These are phyloP conservation scores for Turdus rufiventris DNA, from an alignment of 2,113 vertebrate species.

Conservation along the genomic window DNA sequence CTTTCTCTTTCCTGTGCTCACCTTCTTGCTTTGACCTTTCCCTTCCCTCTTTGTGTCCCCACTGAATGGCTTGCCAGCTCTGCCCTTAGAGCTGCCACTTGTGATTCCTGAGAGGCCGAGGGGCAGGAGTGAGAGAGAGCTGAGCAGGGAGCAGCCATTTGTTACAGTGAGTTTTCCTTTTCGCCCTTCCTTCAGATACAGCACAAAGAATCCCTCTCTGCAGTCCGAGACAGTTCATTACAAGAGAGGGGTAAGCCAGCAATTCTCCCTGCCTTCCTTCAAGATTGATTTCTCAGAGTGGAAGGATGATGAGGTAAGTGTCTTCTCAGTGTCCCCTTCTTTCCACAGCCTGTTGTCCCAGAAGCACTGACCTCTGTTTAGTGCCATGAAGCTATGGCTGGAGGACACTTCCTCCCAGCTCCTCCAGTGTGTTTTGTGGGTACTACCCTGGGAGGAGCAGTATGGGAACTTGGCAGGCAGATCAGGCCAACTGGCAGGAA, in stretches of 20 bases:
- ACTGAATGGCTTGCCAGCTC: constrained; percentile 13
- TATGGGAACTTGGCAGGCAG: not conserved
- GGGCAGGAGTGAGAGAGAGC: not conserved
- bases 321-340: not conserved
- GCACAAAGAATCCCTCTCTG: constrained; percentile 84
- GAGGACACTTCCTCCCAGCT: not conserved
- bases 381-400: not conserved
- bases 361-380: not conserved
- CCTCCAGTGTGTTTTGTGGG: not conserved
- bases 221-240: constrained; percentile 93
- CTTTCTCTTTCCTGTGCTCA: constrained; percentile 38
- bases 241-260: constrained; percentile 95
- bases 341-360: not conserved
- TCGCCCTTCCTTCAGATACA: constrained; percentile 79
- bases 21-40: constrained; percentile 30
- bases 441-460: not conserved
- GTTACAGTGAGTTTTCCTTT: not conserved
- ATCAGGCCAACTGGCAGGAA: not conserved
- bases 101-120: not conserved
- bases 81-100: constrained; percentile 32
- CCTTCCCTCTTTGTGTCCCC: not conserved
- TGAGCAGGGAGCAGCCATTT: not conserved
- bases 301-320: constrained; percentile 95
- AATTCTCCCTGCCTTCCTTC: constrained; percentile 95
- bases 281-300: constrained; percentile 94